Base-by-base conservation (phyloP, 64 coral and sea anemone genomes). In the Acropora tenuis region DNA sequence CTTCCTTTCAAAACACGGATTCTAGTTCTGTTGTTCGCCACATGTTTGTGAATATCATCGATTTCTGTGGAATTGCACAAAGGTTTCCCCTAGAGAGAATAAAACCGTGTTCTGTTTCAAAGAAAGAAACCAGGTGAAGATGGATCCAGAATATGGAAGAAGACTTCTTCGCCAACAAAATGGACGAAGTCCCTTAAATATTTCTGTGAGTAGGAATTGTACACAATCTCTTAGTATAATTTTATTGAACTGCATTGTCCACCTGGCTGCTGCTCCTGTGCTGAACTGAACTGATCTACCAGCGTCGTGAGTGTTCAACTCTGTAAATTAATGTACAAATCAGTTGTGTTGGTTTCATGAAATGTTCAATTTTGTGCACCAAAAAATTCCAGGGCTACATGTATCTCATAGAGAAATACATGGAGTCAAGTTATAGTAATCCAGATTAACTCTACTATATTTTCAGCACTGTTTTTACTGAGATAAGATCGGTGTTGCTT, bases 91-190 rank as follows among this genome's bases (percentile, higher is more conserved):
- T 4, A 13, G 3, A 68, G 63, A 68, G 8, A 19, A 68, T 68
- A 11, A 7, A 68, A 4, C 63, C 12, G 3, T 0, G 17, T 68
- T 17, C 63, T 3, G 63, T 3, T 1, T 13, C 12, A 46, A 76
- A 45, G 8, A 0, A 68, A 16, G 1, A 20, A 69, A 71, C 69
- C 63, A 71, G 12, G 42, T 72, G 46, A 85, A 82, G 6, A 96
- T 96, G 94, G 94, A 96, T 89, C 94, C 94, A 59, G 91, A 93
- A n/a, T 96, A 96, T 93, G 94, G 93, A 46, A 93, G 87, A 71
- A 77, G 94, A 52, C 83, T 97, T 77, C 74, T 97, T 9, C 83
- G 92, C 45, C 83, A 86, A 12, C 77, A 83, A 46, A 89, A 88
- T 48, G 89, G 88, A 83, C 82, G 72, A 6, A 88, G 58, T 13